phyloP scores from a whole-genome alignment of 2,797 vertebrate genomes.

The Ara ararauna region DNA sequence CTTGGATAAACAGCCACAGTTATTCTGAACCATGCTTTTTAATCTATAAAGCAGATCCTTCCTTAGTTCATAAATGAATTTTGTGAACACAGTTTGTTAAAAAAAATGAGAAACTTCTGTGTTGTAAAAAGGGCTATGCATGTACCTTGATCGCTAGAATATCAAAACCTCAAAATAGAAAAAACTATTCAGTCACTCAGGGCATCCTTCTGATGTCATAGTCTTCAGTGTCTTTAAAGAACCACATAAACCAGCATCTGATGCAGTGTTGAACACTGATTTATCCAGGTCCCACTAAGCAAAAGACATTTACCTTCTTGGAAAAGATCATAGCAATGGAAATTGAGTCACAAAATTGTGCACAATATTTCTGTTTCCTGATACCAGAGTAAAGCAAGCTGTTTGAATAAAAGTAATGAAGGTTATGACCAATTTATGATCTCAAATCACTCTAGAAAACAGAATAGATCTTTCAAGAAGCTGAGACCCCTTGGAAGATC shows the following conservation, averaged over 20 bases:
- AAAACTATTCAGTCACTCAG: neutral
- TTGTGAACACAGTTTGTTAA: neutral
- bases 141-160: neutral
- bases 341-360: neutral
- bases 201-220: neutral
- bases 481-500: neutral
- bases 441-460: neutral
- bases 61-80: neutral
- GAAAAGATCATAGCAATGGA: neutral
- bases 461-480: neutral
- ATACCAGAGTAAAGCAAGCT: neutral
- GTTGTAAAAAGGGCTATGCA: rapidly evolving
- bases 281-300: neutral
- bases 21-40: neutral
- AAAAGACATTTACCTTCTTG: neutral
- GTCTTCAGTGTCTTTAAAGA: neutral
- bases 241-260: neutral
- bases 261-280: neutral
- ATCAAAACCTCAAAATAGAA: neutral
- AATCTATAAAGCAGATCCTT: neutral
- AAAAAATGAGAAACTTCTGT: neutral
- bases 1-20: neutral
- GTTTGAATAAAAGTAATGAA: neutral
- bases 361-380: neutral
- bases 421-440: neutral